These are phyloP conservation scores for Catagonus wagneri DNA, from an alignment of 2,113 vertebrate genomes.

Conservation along the genomic window DNA sequence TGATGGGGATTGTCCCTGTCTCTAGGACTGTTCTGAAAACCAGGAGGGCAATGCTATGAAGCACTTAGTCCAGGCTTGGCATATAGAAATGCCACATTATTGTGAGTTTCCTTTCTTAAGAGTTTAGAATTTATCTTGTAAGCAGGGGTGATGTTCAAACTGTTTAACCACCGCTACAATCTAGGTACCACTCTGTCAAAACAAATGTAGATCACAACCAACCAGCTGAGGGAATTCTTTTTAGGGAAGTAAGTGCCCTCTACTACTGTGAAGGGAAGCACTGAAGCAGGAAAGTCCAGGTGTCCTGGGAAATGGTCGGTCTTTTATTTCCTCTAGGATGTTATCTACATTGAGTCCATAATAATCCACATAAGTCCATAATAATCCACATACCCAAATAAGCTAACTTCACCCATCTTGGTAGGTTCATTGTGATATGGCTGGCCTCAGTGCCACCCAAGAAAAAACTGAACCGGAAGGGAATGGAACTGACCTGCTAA, in stretches of 20 bases:
- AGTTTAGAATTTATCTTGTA: background rate
- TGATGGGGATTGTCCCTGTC: background rate
- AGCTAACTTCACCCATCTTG: background rate
- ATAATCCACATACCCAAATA: background rate
- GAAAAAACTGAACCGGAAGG: background rate
- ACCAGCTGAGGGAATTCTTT: background rate
- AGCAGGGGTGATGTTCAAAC: background rate
- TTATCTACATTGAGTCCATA: background rate
- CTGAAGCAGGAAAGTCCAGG: background rate
- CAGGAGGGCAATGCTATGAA: background rate
- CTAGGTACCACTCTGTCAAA: background rate
- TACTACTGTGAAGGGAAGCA: background rate
- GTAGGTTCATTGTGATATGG: background rate
- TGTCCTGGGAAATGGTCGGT: background rate
- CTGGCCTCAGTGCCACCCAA: background rate
- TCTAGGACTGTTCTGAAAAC: background rate
- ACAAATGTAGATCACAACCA: background rate
- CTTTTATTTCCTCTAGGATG: background rate
- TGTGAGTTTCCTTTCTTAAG: background rate
- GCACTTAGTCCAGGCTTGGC: background rate
- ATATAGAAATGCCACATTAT: background rate
- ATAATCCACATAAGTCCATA: background rate
- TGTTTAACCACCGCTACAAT: background rate
- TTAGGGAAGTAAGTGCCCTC: background rate
- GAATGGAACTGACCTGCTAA: background rate